A percentile compares a stretch with the other conserved stretches of the same genome.
phyloP scores from a whole-genome alignment of 2,888 invertebrate species.

The Mamestra brassicae region DNA sequence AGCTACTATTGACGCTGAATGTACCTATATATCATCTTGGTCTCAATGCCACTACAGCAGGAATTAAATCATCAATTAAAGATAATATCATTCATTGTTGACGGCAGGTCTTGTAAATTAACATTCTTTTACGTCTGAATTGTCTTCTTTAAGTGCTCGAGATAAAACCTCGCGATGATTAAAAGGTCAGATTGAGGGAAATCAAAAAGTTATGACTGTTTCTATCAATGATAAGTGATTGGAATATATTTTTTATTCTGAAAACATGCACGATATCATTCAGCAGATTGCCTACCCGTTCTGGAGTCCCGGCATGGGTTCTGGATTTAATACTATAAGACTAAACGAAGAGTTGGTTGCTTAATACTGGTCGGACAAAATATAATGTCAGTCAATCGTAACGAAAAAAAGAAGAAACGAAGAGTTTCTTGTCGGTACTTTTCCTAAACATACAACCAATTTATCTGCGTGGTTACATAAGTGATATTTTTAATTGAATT shows the following conservation, averaged over 20 bases:
- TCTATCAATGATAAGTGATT: neutral
- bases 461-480: too few relatives aligned
- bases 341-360: too few relatives aligned
- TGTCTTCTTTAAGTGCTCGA: constrained; percentile 35
- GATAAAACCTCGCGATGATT: constrained; percentile 27
- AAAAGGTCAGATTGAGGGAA: constrained; percentile 16
- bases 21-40: neutral
- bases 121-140: constrained; percentile 38
- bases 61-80: constrained; percentile 48
- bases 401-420: too few relatives aligned
- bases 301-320: too few relatives aligned
- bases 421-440: too few relatives aligned
- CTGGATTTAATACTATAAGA: too few relatives aligned
- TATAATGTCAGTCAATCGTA: too few relatives aligned
- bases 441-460: too few relatives aligned
- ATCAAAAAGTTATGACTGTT: constrained; percentile 5
- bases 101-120: constrained; percentile 41
- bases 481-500: too few relatives aligned
- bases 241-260: neutral
- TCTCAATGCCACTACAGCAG: constrained; percentile 38
- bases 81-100: constrained; percentile 54
- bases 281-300: too few relatives aligned
- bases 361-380: too few relatives aligned
- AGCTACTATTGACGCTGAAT: neutral
- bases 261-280: too few relatives aligned